phyloP scores from a whole-genome alignment of 2,113 vertebrate species.

The Anolis carolinensis region DNA sequence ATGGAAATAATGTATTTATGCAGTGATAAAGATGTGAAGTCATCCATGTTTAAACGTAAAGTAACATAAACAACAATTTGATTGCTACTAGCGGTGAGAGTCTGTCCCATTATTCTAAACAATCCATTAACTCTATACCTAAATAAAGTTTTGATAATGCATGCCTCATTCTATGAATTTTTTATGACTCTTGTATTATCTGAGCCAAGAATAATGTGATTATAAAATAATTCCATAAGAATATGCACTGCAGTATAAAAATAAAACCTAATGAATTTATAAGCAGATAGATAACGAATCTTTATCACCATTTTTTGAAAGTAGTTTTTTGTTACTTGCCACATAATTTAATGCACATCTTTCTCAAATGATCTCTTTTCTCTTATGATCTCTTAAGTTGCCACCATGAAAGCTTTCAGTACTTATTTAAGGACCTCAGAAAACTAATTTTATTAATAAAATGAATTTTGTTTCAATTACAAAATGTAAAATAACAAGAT shows the following conservation, averaged over 20 bases:
- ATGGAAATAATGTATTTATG: constrained; percentile 61
- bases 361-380: constrained; percentile 67
- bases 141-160: constrained; percentile 76
- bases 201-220: constrained; percentile 77
- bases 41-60: constrained; percentile 64
- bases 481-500: background rate
- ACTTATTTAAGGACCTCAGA: constrained; percentile 70
- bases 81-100: constrained; percentile 62
- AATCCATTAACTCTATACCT: constrained; percentile 75
- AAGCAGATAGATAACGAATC: constrained; percentile 70
- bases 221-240: constrained; percentile 67
- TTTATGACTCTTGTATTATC: constrained; percentile 78
- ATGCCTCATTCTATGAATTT: constrained; percentile 75
- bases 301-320: constrained; percentile 72
- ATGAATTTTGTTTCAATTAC: constrained; percentile 50
- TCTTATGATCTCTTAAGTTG: constrained; percentile 62
- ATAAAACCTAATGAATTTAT: constrained; percentile 74
- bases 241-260: constrained; percentile 66
- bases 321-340: constrained; percentile 69
- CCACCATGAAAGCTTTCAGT: constrained; percentile 51
- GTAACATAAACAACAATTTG: constrained; percentile 60
- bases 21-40: constrained; percentile 47
- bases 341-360: constrained; percentile 69
- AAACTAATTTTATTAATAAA: constrained; percentile 72
- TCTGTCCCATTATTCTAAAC: constrained; percentile 68